Evolutionary conservation across 2,888 invertebrate genomes (phyloP), one percentile per base, ranked within the genome.

Genomic region (Tenthredo livida): DNA sequence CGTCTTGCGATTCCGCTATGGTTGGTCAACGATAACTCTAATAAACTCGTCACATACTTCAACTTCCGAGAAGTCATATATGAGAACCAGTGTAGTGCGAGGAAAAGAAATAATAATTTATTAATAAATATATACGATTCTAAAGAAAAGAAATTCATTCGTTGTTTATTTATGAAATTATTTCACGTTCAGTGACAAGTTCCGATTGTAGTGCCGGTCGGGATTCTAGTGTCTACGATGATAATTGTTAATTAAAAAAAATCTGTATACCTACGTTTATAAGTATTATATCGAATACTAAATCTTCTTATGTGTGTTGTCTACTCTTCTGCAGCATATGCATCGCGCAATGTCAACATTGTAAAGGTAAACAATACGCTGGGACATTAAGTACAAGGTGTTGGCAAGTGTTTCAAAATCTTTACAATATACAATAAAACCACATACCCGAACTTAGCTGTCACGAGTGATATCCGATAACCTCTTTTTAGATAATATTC

Each of bases 311-410:
- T 73, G 21, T 73, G 72, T 43, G 6, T 73, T 5, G 72, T 77
- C 50, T 77, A n/a, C 43, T 25, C 25, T 73, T 25, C 43, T 67
- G 70, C 83, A 83, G 67, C 83, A 83, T 83, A 83, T 83, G 83
- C 83, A 83, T 83, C 67, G 70, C 83, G 47, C 67, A 83, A 83
- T 83, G 83, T 83, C 83, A 83, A 83, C 83, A 83, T 47, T 47
- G 83, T 83, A 47, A 43, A 70, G 65, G 70, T 83, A 70, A 83
- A 83, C 67, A 83, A 80, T 65, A 80, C 17, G 29, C 15, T n/a
- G 29, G 33, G 5, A 29, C n/a, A 61, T 61, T 40, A n/a, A n/a
- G n/a, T n/a, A 61, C 40, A 7, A 25, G 25, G 58, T 29, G 80
- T 37, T 61, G 80, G 80, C 61, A 80, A 61, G 25, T 78, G 58